Percentiles rank a stretch among this genome's conserved stretches.
phyloP scores from a whole-genome alignment of 2,797 vertebrate species.

The Tenualosa ilisha region DNA sequence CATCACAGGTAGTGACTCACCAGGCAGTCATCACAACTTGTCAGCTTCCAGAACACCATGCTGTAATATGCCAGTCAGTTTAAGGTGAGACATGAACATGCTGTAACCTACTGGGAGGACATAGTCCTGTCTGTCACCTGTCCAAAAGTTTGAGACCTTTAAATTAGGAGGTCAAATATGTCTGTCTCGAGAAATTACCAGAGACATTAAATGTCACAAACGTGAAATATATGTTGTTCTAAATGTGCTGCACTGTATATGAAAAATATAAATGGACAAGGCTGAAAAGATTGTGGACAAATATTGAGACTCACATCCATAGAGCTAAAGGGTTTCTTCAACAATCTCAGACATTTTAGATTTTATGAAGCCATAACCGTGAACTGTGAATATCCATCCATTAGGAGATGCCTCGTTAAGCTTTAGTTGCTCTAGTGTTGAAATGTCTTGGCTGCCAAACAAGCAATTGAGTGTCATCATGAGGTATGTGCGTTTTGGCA shows the following conservation, averaged over 20 bases:
- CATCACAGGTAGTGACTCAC: constrained; percentile 4
- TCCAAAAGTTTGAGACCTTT: background rate
- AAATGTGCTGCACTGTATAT: background rate
- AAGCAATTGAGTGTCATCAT: background rate
- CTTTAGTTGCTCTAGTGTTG: background rate
- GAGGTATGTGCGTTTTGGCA: background rate
- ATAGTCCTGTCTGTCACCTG: background rate
- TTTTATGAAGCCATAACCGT: background rate
- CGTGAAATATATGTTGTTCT: background rate
- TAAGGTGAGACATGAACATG: background rate
- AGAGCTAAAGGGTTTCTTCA: background rate
- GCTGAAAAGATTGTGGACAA: background rate
- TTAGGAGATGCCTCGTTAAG: background rate
- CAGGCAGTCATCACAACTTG: background rate
- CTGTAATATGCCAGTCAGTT: background rate
- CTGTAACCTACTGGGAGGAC: background rate
- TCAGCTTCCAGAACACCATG: background rate
- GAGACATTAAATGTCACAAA: background rate
- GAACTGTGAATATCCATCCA: background rate
- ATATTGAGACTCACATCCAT: background rate
- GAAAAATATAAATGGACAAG: background rate
- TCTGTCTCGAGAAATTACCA: background rate
- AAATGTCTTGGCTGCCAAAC: background rate
- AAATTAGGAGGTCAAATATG: background rate
- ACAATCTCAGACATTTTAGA: background rate